Evolutionary conservation across 2,797 vertebrate species (phyloP), one percentile per base, ranked within the genome.

Genomic region (Hozukius guyotensis): DNA sequence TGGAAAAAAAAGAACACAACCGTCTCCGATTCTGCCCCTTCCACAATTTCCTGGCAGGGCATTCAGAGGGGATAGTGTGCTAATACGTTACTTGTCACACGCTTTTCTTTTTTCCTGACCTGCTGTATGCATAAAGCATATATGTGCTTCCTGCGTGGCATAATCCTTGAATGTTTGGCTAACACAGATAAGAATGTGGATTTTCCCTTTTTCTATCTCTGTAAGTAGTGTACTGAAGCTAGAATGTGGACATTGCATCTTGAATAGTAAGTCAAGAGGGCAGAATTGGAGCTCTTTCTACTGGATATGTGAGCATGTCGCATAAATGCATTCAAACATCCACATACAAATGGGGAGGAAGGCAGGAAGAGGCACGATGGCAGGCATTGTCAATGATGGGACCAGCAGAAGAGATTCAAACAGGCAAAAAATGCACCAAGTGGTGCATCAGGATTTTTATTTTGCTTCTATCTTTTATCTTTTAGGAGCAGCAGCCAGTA

Each of bases 11-110:
- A 72, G 76, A 71, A 81, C 27, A 83, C 49, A 77, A 70, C 32
- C 65, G 1, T 86, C 84, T 91, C 86, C 2, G 6, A 91, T 92
- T 91, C 82, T 83, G 84, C 77, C 56, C 25, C 78, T 85, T 88
- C 66, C 74, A 86, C 87, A 83, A 66, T 93, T 90, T 89, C 69
- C 55, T 67, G 46, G 49, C 71, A 77, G 59, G 29, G 46, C 10
- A 52, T 31, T 60, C 52, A 61, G 56, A 74, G 55, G 1, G 32
- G 63, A 65, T 29, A 49, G 32, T 68, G 38, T 53, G 56, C 66
- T 72, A 49, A 64, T 52, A 62, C 3, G 2, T 57, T 61, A 38
- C 61, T 55, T 79, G 67, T 67, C 36, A 25, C 38, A 27, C 8
- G 9, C 5, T 31, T 76, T 52, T 65, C 2, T 67, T 69, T 61